Base-by-base conservation (phyloP, 2,888 invertebrate genomes). In the Autographa gamma region DNA sequence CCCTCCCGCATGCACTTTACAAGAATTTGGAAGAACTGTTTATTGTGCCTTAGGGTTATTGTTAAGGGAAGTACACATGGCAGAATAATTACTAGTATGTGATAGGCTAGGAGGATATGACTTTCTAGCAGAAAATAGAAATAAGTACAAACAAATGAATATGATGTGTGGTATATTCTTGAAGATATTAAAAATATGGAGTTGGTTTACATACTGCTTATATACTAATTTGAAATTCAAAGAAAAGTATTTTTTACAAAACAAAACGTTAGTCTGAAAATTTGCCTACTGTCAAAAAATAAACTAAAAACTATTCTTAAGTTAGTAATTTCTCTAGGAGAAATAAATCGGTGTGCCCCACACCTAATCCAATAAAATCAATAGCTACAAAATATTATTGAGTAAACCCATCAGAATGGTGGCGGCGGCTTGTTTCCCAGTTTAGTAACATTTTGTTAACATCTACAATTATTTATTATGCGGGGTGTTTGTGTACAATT, bases 401-500 rank as follows among this genome's bases (percentile, higher is more conserved):
- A 81, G 70, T 80, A 83, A 87, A 88, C 88, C 88, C 86, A 82
- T 84, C 81, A 86, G 88, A 91, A 92, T 90, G 87, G 88, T 90
- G 86, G 88, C 83, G 85, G 87, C 86, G 86, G 87, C 85, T 90
- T 79, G 89, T 91, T 92, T 91, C 91, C 87, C 84, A 77, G 83
- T 89, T 90, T 88, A 79, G 90, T 88, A 88, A 90, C 88, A 91
- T 88, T 91, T 88, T 48, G 48, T 48, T 48, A 48, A 48, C 48
- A n/a, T 48, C 83, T 80, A 86, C 85, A 89, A 90, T 88, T 86
- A 80, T 85, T 87, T 85, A 85, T 86, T 79, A 94, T 95, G 94
- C 94, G 94, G 94, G 94, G 90, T 92, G 90, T 93, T 92, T 94
- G 93, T 93, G 79, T 79, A 84, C 83, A 69, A 83, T 88, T 90